These are phyloP conservation scores for Oxyscelio sp. DNA, from an alignment of 2,888 invertebrate species.

Conservation along the genomic window DNA sequence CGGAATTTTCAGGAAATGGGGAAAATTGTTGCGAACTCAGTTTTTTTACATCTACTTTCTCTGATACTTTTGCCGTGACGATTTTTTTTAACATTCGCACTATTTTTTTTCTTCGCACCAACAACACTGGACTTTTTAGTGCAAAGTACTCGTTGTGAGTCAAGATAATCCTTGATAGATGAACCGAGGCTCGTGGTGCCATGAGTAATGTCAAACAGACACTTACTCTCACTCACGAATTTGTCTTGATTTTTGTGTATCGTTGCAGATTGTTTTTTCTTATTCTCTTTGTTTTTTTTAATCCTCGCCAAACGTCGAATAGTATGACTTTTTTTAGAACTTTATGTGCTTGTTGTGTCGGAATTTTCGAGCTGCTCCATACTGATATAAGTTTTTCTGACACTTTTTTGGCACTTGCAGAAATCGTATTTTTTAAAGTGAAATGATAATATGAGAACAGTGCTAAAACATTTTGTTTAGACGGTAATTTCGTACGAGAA, in stretches of 20 bases:
- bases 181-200: not conserved
- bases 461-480: conserved; percentile 21
- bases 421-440: not conserved
- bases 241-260: not conserved
- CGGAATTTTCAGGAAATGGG: too few species aligned
- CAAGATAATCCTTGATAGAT: too few species aligned
- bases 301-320: conserved; percentile 5
- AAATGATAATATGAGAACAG: conserved; percentile 9
- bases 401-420: conserved; percentile 7
- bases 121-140: too few species aligned
- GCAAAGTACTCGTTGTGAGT: too few species aligned
- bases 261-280: conserved; percentile 29
- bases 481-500: not conserved
- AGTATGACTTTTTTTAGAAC: conserved; percentile 3
- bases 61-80: too few species aligned
- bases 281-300: conserved; percentile 38
- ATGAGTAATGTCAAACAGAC: conserved; percentile 22
- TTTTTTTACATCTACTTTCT: too few species aligned
- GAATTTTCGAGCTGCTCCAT: not conserved
- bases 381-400: not conserved
- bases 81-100: too few species aligned
- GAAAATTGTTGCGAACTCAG: too few species aligned
- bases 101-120: too few species aligned
- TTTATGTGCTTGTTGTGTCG: conserved; percentile 22
- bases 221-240: conserved; percentile 1